A percentile compares a stretch with the other conserved stretches of the same genome.
Evolutionary conservation across 1,140 invertebrate genomes (phyloP).

Genomic region (Pollicipes pollicipes): DNA sequence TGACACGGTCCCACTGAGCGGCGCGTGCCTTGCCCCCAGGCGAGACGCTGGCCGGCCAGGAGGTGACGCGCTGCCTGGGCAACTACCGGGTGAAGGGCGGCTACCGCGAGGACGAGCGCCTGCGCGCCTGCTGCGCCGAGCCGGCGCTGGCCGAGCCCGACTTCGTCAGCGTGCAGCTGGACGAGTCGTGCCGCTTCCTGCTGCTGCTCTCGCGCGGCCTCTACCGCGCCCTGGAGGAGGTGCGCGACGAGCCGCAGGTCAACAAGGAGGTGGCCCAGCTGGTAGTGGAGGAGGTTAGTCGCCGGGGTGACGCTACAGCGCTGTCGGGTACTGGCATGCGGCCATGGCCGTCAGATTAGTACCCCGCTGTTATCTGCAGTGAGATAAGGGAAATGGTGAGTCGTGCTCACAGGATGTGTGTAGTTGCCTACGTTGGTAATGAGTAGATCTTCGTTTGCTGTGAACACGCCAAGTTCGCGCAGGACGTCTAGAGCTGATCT

Average conservation of each 20-base stretch:
- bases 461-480: background rate
- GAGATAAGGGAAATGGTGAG: constrained; percentile 5
- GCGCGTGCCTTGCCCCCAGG: no score
- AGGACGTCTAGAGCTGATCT: no score
- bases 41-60: no score
- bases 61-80: constrained; percentile 51
- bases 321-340: no score
- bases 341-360: no score
- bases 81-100: constrained; percentile 74
- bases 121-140: constrained; percentile 44
- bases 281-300: constrained; percentile 47
- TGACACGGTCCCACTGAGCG: no score
- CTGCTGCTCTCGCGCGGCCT: constrained; percentile 68
- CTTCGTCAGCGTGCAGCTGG: constrained; percentile 58
- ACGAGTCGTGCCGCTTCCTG: constrained; percentile 59
- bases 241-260: constrained; percentile 53
- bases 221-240: constrained; percentile 64
- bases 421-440: no score
- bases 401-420: background rate
- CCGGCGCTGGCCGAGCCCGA: constrained; percentile 68
- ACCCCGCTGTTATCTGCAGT: no score
- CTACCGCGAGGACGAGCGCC: constrained; percentile 61
- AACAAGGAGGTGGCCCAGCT: constrained; percentile 62
- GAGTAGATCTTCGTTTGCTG: background rate
- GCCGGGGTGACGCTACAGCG: background rate